Percentiles rank a stretch among this genome's conserved stretches.
Conservation (phyloP, 2,113 vertebrate genomes). For the Leptosomus discolor region DNA sequence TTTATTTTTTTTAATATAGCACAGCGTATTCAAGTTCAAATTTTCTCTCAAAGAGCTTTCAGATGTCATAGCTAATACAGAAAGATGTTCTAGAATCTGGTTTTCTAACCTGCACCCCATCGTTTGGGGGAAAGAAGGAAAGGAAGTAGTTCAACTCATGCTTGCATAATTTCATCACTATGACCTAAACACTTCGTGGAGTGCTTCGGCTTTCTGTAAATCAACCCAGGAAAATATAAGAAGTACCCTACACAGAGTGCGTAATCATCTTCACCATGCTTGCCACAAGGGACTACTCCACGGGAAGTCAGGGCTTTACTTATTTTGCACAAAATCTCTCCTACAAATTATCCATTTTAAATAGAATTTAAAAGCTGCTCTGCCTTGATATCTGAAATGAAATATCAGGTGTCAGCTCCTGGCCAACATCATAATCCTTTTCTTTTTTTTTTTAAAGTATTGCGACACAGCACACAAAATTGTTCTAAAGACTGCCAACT, state of each 20-base stretch:
- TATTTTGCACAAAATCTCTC: background rate
- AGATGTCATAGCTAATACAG: background rate
- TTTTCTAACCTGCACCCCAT: background rate
- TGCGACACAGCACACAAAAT: background rate
- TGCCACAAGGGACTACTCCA: background rate
- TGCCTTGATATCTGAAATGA: background rate
- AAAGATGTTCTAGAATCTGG: background rate
- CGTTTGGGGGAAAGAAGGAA: background rate
- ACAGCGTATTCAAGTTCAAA: background rate
- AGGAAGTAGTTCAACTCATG: background rate
- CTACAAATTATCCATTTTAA: background rate
- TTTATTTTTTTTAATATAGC: background rate
- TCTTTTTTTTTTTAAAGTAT: background rate
- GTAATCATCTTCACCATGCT: background rate
- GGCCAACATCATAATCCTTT: background rate
- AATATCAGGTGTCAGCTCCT: background rate
- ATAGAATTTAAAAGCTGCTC: background rate
- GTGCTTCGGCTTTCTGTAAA: background rate
- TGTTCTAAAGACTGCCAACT: background rate
- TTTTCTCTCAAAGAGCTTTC: background rate
- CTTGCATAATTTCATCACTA: background rate
- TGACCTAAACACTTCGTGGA: background rate
- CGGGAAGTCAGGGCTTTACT: background rate
- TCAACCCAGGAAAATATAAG: background rate
- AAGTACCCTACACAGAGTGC: background rate